Conservation (phyloP, 2,888 invertebrate genomes). For the Meloe dianella region DNA sequence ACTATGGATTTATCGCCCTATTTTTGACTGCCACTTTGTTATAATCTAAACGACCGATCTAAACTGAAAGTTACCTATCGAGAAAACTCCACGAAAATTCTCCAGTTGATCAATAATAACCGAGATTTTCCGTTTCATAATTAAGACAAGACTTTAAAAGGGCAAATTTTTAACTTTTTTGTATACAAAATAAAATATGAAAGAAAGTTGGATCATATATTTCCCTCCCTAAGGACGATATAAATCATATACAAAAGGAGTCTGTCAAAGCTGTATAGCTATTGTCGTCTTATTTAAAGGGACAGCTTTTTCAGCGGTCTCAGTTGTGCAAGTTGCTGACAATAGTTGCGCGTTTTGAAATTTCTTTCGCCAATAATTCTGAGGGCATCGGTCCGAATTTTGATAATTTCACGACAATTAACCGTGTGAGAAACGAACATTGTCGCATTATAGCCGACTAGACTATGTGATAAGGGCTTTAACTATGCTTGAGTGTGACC, state of each 20-base stretch:
- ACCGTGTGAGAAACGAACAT: slow-evolving; percentile 1
- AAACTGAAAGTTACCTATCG: slow-evolving; percentile 21
- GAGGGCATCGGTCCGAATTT: slow-evolving; percentile 15
- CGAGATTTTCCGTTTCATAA: not conserved
- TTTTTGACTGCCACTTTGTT: slow-evolving; percentile 23
- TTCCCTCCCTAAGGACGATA: not conserved
- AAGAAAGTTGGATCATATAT: not conserved
- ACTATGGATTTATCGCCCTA: slow-evolving; percentile 19
- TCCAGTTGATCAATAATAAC: slow-evolving; percentile 35
- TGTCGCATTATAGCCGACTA: not conserved
- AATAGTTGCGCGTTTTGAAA: not conserved
- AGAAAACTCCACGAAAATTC: slow-evolving; percentile 20
- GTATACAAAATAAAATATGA: not conserved
- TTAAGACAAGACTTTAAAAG: no score
- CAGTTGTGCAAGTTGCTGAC: not conserved
- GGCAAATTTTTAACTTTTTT: no score
- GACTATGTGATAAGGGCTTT: slow-evolving; percentile 16
- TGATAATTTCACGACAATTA: slow-evolving; percentile 15
- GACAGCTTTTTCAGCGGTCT: not conserved
- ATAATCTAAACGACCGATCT: slow-evolving; percentile 26
- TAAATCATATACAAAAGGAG: slow-evolving; percentile 8
- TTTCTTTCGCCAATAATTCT: not conserved
- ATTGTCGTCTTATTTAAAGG: slow-evolving; percentile 6
- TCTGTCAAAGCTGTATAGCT: slow-evolving; percentile 8
- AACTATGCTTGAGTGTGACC: slow-evolving; percentile 14